These are phyloP conservation scores for Hippoglossus stenolepis DNA, from an alignment of 2,113 vertebrate genomes.

Conservation along the genomic window DNA sequence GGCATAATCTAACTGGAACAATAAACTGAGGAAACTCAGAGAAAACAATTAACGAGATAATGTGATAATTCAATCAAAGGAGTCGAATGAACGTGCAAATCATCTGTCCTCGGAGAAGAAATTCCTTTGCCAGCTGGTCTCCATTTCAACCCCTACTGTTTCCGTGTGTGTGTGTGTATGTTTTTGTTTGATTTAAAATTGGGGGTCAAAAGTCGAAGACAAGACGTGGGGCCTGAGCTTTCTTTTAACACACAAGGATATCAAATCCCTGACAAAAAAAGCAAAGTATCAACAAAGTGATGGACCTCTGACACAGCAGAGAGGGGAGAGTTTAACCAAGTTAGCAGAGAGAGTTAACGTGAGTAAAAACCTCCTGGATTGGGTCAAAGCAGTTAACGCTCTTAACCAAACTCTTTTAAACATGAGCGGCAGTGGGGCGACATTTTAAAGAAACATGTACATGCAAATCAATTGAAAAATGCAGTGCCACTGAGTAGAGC, in stretches of 20 bases:
- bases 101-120: constrained; percentile 32
- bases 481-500: too few species aligned
- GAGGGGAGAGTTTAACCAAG: constrained; percentile 8
- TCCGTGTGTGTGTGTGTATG: constrained; percentile 22
- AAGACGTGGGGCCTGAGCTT: constrained; percentile 3
- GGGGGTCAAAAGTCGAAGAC: constrained; percentile 12
- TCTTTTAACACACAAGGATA: constrained; percentile 14
- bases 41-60: constrained; percentile 3
- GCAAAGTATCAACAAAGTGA: constrained; percentile 1
- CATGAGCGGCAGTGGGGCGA: too few species aligned
- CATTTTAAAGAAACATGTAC: too few species aligned
- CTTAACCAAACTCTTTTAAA: too few species aligned
- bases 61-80: constrained; percentile 3
- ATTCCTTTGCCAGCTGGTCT: constrained; percentile 77
- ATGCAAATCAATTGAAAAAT: too few species aligned
- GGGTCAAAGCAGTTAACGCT: background rate
- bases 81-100: constrained; percentile 13
- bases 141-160: constrained; percentile 67
- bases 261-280: background rate
- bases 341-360: constrained; percentile 7
- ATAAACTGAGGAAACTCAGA: constrained; percentile 1
- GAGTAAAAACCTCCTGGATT: background rate
- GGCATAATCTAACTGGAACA: background rate
- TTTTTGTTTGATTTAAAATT: constrained; percentile 29
- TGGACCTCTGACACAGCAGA: background rate